Evolutionary conservation across 2,888 invertebrate genomes (phyloP).

Genomic region (Thecocarcelia acutangulata): DNA sequence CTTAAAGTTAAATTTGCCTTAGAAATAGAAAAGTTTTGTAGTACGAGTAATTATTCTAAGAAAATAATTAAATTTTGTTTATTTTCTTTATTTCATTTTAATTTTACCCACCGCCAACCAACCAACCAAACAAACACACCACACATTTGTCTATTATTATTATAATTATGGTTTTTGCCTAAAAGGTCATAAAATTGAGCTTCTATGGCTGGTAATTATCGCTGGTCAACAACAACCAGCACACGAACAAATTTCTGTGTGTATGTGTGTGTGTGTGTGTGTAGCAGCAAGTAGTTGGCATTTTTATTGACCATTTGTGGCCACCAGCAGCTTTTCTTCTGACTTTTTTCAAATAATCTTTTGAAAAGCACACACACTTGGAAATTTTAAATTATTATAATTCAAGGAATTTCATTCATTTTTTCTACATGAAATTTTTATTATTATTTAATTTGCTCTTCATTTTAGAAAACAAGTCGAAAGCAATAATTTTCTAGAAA

Average conservation of each 20-base stretch:
- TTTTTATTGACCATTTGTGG: conserved; percentile 14
- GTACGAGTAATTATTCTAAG: conserved; percentile 69
- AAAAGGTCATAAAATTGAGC: conserved; percentile 59
- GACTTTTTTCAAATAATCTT: neutral
- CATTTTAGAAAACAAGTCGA: too few species aligned
- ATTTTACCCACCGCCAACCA: conserved; percentile 13
- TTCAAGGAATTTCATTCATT: too few species aligned
- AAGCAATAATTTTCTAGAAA: too few species aligned
- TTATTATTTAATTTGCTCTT: too few species aligned
- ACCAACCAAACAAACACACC: conserved; percentile 5
- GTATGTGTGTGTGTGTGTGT: too few species aligned
- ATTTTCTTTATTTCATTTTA: conserved; percentile 68
- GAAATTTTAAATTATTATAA: too few species aligned
- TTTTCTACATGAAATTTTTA: too few species aligned
- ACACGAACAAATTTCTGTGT: conserved; percentile 2
- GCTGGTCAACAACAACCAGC: conserved; percentile 27
- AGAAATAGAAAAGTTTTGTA: conserved; percentile 10
- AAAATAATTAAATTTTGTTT: conserved; percentile 70
- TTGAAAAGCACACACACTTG: too few species aligned
- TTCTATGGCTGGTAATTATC: conserved; percentile 42
- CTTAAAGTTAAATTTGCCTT: too few species aligned
- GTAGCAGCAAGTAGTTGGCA: conserved; percentile 2
- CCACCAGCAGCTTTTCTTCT: conserved; percentile 27
- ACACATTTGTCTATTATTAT: conserved; percentile 23
- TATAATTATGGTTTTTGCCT: neutral